phyloP scores from a whole-genome alignment of 2,888 invertebrate species.

The Hetaerina titia region DNA sequence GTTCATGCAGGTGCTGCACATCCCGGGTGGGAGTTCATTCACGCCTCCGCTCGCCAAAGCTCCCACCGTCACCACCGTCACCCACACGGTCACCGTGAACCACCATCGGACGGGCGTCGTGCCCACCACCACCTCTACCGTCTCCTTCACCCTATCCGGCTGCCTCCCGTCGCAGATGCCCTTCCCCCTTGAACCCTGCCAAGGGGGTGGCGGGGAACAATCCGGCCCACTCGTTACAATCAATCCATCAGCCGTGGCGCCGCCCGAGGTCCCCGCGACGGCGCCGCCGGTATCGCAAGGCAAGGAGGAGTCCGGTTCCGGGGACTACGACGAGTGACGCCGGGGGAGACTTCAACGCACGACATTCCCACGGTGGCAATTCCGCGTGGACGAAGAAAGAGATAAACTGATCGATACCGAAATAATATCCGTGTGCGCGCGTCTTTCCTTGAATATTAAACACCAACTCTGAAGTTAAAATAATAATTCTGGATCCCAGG shows the following conservation, averaged over 20 bases:
- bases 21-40: background rate
- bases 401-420: too few species aligned
- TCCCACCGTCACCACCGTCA: background rate
- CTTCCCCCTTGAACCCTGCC: slow-evolving; percentile 74
- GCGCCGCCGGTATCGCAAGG: background rate
- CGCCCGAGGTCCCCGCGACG: background rate
- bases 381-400: too few species aligned
- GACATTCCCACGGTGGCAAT: too few species aligned
- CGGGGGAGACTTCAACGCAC: too few species aligned
- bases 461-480: too few species aligned
- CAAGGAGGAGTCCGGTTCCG: slow-evolving; percentile 1
- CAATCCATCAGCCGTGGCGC: background rate
- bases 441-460: too few species aligned
- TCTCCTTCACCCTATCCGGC: slow-evolving; percentile 76
- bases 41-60: background rate
- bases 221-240: background rate
- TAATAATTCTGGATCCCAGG: too few species aligned
- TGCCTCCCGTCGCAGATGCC: slow-evolving; percentile 76
- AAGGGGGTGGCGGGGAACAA: background rate
- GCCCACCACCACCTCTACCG: slow-evolving; percentile 75
- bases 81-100: slow-evolving; percentile 71
- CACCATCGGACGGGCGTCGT: slow-evolving; percentile 76
- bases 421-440: too few species aligned
- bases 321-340: background rate
- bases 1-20: background rate